Percentiles rank a stretch among this genome's conserved stretches.
These are phyloP conservation scores for Amblyteles armatorius DNA, from an alignment of 2,888 invertebrate genomes.

Conservation along the genomic window DNA sequence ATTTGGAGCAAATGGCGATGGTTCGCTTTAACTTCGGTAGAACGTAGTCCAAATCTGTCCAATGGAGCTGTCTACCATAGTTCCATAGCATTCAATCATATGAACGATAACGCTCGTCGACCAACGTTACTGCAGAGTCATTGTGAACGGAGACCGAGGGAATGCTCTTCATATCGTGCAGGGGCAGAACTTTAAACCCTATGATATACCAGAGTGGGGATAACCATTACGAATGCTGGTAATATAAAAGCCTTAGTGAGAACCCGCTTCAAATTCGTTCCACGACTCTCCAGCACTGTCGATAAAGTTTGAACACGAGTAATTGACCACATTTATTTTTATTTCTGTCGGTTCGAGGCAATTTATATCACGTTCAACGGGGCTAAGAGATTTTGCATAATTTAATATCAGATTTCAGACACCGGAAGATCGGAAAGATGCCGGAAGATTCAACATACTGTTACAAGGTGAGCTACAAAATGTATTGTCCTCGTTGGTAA, in stretches of 20 bases:
- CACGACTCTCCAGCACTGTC: neutral
- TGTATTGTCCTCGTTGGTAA: neutral
- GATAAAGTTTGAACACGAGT: neutral
- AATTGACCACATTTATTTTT: neutral
- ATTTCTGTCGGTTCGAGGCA: neutral
- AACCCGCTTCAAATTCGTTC: neutral
- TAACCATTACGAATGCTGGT: neutral
- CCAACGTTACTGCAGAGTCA: neutral
- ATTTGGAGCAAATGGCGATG: neutral
- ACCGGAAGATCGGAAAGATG: conserved; percentile 31
- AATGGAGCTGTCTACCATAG: neutral
- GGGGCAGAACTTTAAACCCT: neutral
- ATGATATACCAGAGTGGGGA: neutral
- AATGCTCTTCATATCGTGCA: neutral
- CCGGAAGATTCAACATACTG: conserved; percentile 52
- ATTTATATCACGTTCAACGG: neutral
- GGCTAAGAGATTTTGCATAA: neutral
- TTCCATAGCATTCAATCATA: neutral
- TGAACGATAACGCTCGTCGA: neutral
- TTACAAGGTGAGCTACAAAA: conserved; percentile 45
- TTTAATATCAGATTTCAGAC: neutral
- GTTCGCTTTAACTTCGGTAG: neutral
- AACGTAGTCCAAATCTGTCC: neutral
- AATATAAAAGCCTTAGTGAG: neutral
- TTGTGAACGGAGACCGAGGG: neutral